Percentiles rank a stretch among this genome's conserved stretches.
These are phyloP conservation scores for Caenorhabditis sulstoni DNA, from an alignment of 2,888 invertebrate genomes.

Conservation along the genomic window DNA sequence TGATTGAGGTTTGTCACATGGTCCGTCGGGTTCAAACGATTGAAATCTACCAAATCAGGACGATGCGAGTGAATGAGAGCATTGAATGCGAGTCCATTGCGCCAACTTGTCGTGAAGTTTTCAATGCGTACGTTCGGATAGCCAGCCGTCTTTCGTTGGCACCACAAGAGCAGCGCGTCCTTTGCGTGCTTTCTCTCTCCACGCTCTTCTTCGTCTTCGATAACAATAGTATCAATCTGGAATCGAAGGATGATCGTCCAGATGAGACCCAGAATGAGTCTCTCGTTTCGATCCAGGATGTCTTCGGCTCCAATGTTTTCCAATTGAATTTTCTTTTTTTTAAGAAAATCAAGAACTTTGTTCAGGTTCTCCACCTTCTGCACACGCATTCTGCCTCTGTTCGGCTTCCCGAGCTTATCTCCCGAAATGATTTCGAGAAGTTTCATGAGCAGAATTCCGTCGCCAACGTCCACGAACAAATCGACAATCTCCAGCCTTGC, in stretches of 20 bases:
- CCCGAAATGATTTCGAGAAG: constrained; percentile 98
- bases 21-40: constrained; percentile 87
- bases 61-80: constrained; percentile 97
- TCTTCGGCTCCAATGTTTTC: constrained; percentile 99
- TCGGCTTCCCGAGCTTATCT: constrained; percentile 96
- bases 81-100: constrained; percentile 96
- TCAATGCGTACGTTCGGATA: constrained; percentile 84
- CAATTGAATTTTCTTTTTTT: constrained; percentile 84
- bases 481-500: constrained; percentile 98
- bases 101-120: constrained; percentile 89
- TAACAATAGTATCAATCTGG: constrained; percentile 98
- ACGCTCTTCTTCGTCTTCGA: constrained; percentile 96
- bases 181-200: constrained; percentile 99
- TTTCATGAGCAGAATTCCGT: constrained; percentile 93
- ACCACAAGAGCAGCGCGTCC: constrained; percentile 97
- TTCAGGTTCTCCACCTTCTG: constrained; percentile 99
- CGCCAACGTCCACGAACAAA: constrained; percentile 94
- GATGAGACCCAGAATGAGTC: constrained; percentile 95
- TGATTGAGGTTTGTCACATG: constrained; percentile 97
- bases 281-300: constrained; percentile 97
- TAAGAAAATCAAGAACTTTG: constrained; percentile 84
- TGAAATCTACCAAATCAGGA: constrained; percentile 89
- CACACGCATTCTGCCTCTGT: constrained; percentile 90
- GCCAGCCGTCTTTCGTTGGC: constrained; percentile 96
- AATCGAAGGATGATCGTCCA: constrained; percentile 99